Conservation (phyloP, 2,113 vertebrate genomes). For the Antigone vipio region DNA sequence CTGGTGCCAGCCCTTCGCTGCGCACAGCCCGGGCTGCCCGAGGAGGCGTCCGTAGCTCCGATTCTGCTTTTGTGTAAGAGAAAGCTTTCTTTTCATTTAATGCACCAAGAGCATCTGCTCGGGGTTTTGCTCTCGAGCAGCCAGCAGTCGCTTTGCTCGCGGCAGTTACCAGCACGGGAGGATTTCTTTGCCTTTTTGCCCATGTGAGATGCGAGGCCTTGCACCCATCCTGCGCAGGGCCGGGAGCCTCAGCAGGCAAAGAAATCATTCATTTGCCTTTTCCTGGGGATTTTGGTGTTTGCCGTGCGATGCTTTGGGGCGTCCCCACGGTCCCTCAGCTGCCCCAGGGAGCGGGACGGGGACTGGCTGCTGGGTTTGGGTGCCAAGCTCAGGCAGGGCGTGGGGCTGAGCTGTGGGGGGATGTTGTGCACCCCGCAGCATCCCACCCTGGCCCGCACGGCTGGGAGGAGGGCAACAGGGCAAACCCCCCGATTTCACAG, state of each 20-base stretch:
- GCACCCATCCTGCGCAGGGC: fast-evolving
- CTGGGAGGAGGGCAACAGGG: neutral
- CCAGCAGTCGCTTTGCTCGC: fast-evolving
- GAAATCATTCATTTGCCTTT: neutral
- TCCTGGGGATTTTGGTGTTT: neutral
- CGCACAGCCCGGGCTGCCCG: neutral
- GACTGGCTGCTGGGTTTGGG: neutral
- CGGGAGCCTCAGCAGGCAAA: neutral
- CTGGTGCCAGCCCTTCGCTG: neutral
- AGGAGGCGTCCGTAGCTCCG: neutral
- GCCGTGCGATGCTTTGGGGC: fast-evolving
- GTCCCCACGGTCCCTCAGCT: fast-evolving
- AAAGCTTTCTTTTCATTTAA: neutral
- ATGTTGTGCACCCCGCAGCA: neutral
- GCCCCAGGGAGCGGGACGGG: fast-evolving
- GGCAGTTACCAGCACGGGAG: neutral
- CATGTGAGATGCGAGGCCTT: fast-evolving
- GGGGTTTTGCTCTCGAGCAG: neutral
- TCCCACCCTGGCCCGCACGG: fast-evolving
- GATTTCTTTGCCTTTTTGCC: neutral
- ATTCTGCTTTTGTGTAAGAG: neutral
- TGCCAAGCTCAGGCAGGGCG: neutral
- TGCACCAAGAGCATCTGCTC: neutral
- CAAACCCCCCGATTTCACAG: neutral
- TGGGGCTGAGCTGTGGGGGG: neutral